Conservation (phyloP, 2,113 vertebrate species). For the Electrona antarctica region DNA sequence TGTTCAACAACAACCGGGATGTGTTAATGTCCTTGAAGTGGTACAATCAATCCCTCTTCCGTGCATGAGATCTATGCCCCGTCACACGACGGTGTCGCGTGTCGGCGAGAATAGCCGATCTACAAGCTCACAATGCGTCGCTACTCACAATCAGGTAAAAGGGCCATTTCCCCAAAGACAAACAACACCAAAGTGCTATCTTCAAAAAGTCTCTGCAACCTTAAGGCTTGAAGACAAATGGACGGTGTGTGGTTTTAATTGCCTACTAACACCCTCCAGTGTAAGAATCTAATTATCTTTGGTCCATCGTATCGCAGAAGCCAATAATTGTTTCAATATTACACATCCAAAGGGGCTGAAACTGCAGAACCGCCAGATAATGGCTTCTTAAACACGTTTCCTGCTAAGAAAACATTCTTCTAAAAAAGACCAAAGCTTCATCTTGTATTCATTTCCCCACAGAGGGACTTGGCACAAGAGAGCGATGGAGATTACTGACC, state of each 20-base stretch:
- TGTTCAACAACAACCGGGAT: slow-evolving; percentile 52
- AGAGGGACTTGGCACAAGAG: slow-evolving; percentile 64
- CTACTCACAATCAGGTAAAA: slow-evolving; percentile 44
- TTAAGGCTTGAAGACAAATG: slow-evolving; percentile 81
- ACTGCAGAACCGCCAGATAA: slow-evolving; percentile 79
- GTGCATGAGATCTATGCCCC: neutral
- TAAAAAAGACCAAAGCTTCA: slow-evolving; percentile 62
- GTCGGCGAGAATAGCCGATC: no score
- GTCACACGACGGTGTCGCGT: no score
- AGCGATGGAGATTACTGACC: slow-evolving; percentile 58
- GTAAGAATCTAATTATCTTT: slow-evolving; percentile 83
- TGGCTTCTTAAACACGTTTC: slow-evolving; percentile 79
- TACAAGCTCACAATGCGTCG: neutral
- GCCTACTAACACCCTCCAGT: slow-evolving; percentile 78
- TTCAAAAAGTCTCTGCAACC: slow-evolving; percentile 70
- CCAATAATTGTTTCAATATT: slow-evolving; percentile 82
- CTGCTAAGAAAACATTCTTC: slow-evolving; percentile 72
- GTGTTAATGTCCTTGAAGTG: slow-evolving; percentile 63
- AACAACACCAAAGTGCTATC: slow-evolving; percentile 70
- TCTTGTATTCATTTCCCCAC: slow-evolving; percentile 72
- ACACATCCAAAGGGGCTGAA: slow-evolving; percentile 79
- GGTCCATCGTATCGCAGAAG: slow-evolving; percentile 80
- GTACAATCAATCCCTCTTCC: slow-evolving; percentile 44
- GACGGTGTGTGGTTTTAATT: slow-evolving; percentile 81
- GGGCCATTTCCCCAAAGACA: slow-evolving; percentile 59